These are phyloP conservation scores for Trematomus loennbergii DNA, from an alignment of 2,113 vertebrate genomes.

Conservation along the genomic window DNA sequence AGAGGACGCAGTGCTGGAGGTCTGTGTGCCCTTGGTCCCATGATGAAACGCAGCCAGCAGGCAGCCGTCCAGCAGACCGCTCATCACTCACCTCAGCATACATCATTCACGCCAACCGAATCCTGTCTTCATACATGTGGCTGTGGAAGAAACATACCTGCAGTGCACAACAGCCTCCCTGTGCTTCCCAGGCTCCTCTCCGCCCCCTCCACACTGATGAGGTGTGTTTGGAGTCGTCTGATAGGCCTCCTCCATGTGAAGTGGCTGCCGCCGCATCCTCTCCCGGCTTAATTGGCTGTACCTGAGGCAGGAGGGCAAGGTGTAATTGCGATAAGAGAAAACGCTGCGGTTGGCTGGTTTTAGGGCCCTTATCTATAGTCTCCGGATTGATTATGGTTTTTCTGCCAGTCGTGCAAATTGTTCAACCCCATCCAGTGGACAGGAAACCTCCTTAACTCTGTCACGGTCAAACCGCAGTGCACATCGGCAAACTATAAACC, in stretches of 20 bases:
- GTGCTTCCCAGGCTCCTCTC: slow-evolving; percentile 42
- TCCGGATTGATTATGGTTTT: slow-evolving; percentile 84
- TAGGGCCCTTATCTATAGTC: slow-evolving; percentile 83
- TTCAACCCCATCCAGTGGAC: slow-evolving; percentile 73
- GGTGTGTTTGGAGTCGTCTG: slow-evolving; percentile 41
- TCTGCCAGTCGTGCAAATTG: slow-evolving; percentile 81
- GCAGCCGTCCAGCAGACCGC: slow-evolving; percentile 19
- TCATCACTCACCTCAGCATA: slow-evolving; percentile 28
- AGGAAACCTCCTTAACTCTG: slow-evolving; percentile 65
- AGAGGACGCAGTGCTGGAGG: slow-evolving; percentile 25
- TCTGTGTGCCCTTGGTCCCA: slow-evolving; percentile 56
- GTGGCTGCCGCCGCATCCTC: slow-evolving; percentile 61
- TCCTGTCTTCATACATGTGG: slow-evolving; percentile 15
- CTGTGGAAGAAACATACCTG: slow-evolving; percentile 11
- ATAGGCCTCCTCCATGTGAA: slow-evolving; percentile 65
- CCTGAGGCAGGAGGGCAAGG: slow-evolving; percentile 79
- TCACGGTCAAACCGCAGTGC: slow-evolving; percentile 31
- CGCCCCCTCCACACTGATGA: slow-evolving; percentile 27
- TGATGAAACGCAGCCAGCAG: slow-evolving; percentile 34
- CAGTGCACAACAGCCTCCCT: slow-evolving; percentile 10
- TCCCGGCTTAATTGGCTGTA: slow-evolving; percentile 79
- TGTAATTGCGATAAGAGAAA: slow-evolving; percentile 84
- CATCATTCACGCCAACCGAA: not conserved
- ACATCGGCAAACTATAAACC: slow-evolving; percentile 31
- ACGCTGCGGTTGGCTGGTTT: slow-evolving; percentile 80